These are phyloP conservation scores for Lepisosteus osseus DNA, from an alignment of 2,113 vertebrate species.

Conservation along the genomic window DNA sequence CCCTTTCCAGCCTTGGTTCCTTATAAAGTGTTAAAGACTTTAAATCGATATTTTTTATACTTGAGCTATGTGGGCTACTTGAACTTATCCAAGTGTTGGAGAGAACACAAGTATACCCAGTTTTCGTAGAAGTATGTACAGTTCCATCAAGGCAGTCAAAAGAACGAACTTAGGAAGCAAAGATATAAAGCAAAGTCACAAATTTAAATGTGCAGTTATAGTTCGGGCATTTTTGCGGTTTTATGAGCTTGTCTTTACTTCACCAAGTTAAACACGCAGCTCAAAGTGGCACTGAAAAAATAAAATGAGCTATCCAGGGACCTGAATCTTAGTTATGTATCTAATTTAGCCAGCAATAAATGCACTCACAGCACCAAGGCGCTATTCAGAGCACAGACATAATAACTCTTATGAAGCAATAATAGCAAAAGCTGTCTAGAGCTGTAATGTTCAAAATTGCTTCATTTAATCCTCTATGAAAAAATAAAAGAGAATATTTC, in stretches of 20 bases:
- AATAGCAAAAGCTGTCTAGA: slow-evolving; percentile 11
- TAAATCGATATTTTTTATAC: too few relatives aligned
- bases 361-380: neutral
- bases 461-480: neutral
- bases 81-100: too few relatives aligned
- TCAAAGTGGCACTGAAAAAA: neutral
- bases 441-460: slow-evolving; percentile 14
- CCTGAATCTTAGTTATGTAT: slow-evolving; percentile 1
- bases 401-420: slow-evolving; percentile 12
- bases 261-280: slow-evolving; percentile 19
- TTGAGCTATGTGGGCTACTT: too few relatives aligned
- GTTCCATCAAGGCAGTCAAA: too few relatives aligned
- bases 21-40: too few relatives aligned
- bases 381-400: slow-evolving; percentile 18
- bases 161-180: too few relatives aligned
- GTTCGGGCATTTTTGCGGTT: neutral
- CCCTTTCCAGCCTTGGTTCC: too few relatives aligned
- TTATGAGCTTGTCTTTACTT: slow-evolving; percentile 11
- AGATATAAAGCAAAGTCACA: too few relatives aligned
- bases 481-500: slow-evolving; percentile 10
- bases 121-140: too few relatives aligned
- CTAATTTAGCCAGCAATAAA: slow-evolving; percentile 10
- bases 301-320: neutral
- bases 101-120: too few relatives aligned
- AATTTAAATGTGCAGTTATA: too few relatives aligned